Conservation (phyloP, 2,888 invertebrate species). For the Amphipyra berbera region DNA sequence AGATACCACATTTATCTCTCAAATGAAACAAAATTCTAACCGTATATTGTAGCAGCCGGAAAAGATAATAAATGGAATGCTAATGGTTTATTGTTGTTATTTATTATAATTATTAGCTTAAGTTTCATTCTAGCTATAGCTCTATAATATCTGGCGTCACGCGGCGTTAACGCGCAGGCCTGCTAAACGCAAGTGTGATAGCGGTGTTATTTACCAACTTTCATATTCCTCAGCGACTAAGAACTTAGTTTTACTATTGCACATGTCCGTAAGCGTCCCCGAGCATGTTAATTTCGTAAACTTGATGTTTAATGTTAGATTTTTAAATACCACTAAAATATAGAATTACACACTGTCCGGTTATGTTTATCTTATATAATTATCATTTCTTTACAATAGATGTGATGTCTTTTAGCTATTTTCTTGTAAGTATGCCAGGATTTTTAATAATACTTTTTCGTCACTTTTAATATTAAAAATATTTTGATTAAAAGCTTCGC, state of each 20-base stretch:
- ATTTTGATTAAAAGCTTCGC: constrained; percentile 61
- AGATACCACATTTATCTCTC: no score
- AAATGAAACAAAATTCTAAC: no score
- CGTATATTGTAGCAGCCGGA: no score
- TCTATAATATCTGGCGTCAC: no score
- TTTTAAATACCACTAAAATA: constrained; percentile 58
- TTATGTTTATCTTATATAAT: constrained; percentile 24
- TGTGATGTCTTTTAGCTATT: constrained; percentile 35
- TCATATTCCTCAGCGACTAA: constrained; percentile 17
- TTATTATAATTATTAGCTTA: no score
- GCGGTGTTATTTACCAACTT: constrained; percentile 8
- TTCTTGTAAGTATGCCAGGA: constrained; percentile 51
- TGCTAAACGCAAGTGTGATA: constrained; percentile 35
- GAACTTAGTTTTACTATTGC: constrained; percentile 46
- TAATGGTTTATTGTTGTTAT: no score
- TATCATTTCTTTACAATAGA: constrained; percentile 36
- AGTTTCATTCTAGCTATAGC: no score
- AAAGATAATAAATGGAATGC: no score
- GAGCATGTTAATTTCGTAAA: constrained; percentile 67
- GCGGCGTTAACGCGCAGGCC: not conserved
- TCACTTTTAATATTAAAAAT: constrained; percentile 41
- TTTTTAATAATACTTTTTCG: constrained; percentile 42
- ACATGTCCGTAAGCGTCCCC: constrained; percentile 55
- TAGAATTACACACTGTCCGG: constrained; percentile 56
- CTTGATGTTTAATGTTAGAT: constrained; percentile 73